These are phyloP conservation scores for Poecile montanus DNA, from an alignment of 2,797 vertebrate species.

Conservation along the genomic window DNA sequence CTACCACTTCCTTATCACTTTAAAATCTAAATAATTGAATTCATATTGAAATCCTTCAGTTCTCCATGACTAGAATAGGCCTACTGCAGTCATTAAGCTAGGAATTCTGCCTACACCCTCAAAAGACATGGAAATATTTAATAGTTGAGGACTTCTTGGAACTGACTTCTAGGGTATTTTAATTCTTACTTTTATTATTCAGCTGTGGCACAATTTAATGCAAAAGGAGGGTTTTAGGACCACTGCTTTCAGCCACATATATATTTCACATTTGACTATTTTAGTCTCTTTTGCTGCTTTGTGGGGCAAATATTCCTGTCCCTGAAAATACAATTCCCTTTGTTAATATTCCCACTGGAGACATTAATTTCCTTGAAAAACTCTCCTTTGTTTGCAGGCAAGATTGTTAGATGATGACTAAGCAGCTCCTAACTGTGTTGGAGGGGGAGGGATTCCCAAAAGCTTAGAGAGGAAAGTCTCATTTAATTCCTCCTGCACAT, in stretches of 20 bases:
- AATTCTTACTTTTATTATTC: neutral
- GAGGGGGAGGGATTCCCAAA: conserved; percentile 24
- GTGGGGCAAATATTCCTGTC: neutral
- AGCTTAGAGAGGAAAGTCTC: conserved; percentile 2
- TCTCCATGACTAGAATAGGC: neutral
- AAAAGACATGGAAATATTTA: neutral
- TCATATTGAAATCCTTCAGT: neutral
- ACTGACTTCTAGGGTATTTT: neutral
- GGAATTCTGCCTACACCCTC: neutral
- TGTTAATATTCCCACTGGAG: conserved; percentile 34
- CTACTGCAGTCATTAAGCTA: neutral
- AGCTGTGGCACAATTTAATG: neutral
- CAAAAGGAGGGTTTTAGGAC: neutral
- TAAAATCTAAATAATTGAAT: neutral
- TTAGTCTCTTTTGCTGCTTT: neutral
- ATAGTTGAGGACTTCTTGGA: neutral
- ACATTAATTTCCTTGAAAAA: conserved; percentile 23
- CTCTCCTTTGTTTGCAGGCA: neutral
- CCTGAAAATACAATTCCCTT: neutral
- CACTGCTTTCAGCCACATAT: neutral
- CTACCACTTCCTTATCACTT: neutral
- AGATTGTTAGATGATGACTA: conserved; percentile 40
- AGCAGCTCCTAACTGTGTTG: neutral
- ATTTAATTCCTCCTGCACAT: conserved; percentile 21
- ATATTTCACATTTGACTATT: neutral